phyloP scores from a whole-genome alignment of 2,888 invertebrate genomes.

The Choreutis nemorana region DNA sequence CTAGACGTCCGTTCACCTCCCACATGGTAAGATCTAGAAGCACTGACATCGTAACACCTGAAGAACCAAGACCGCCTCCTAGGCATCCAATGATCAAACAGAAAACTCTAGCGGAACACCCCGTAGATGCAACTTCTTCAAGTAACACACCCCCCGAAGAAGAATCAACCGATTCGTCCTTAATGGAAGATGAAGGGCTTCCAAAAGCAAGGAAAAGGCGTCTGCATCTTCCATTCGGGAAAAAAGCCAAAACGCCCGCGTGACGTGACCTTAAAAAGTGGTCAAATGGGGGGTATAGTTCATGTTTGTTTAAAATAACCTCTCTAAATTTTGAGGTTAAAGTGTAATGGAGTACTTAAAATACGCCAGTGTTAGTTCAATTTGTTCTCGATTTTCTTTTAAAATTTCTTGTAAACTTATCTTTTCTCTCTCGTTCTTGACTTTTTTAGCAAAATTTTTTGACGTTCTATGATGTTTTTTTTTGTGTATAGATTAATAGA shows the following conservation, averaged over 20 bases:
- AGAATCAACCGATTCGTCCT: constrained; percentile 77
- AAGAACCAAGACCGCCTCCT: constrained; percentile 31
- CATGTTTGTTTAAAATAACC: no score
- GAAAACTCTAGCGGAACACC: constrained; percentile 16
- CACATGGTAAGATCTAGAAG: constrained; percentile 12
- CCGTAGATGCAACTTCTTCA: constrained; percentile 31
- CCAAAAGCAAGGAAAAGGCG: constrained; percentile 67
- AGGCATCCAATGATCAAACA: constrained; percentile 22
- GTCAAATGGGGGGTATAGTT: no score
- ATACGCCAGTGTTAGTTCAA: no score
- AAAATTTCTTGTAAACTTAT: no score
- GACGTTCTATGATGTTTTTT: no score
- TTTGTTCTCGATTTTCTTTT: no score
- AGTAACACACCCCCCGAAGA: constrained; percentile 65
- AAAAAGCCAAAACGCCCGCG: constrained; percentile 65
- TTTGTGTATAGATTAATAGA: no score
- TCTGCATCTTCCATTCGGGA: constrained; percentile 70
- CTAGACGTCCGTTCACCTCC: constrained; percentile 23
- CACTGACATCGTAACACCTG: constrained; percentile 14
- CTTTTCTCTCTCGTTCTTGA: no score
- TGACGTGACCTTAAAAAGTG: no score
- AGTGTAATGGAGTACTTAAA: no score
- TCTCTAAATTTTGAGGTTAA: no score
- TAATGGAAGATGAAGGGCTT: constrained; percentile 68
- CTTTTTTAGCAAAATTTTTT: no score